phyloP scores from a whole-genome alignment of 1,140 invertebrate genomes.

The Alviniconcha marisindica region DNA sequence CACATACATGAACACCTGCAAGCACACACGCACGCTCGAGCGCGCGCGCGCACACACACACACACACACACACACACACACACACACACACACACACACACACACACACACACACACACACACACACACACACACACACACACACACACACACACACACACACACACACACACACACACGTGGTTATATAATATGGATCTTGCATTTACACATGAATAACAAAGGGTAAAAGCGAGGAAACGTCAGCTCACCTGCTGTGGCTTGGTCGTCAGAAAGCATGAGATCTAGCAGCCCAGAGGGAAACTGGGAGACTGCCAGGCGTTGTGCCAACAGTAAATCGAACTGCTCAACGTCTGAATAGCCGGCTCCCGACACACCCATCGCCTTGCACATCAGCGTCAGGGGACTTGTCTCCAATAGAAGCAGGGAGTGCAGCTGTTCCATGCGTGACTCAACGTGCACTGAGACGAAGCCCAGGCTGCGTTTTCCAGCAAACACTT shows the following conservation, averaged over 20 bases:
- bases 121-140: not conserved
- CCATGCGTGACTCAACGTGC: too few relatives aligned
- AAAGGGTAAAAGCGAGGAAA: not conserved
- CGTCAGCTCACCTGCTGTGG: not conserved
- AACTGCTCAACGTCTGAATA: not conserved
- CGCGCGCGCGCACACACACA: not conserved
- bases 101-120: constrained; percentile 6
- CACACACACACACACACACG: constrained; percentile 4
- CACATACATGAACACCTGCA: too few relatives aligned
- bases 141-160: not conserved
- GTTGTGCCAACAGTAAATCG: not conserved
- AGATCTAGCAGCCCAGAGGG: too few relatives aligned
- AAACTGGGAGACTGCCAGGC: too few relatives aligned
- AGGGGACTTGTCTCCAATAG: too few relatives aligned
- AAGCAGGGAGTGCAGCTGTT: too few relatives aligned
- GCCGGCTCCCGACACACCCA: too few relatives aligned
- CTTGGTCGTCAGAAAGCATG: not conserved
- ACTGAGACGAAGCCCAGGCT: too few relatives aligned
- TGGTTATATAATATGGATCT: not conserved
- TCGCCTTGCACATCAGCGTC: too few relatives aligned
- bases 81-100: constrained; percentile 17
- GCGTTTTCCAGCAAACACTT: too few relatives aligned
- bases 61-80: constrained; percentile 8
- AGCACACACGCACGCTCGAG: too few relatives aligned
- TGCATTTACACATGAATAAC: not conserved